These are phyloP conservation scores for Myrmophylax atrothorax DNA, from an alignment of 2,113 vertebrate genomes.

Conservation along the genomic window DNA sequence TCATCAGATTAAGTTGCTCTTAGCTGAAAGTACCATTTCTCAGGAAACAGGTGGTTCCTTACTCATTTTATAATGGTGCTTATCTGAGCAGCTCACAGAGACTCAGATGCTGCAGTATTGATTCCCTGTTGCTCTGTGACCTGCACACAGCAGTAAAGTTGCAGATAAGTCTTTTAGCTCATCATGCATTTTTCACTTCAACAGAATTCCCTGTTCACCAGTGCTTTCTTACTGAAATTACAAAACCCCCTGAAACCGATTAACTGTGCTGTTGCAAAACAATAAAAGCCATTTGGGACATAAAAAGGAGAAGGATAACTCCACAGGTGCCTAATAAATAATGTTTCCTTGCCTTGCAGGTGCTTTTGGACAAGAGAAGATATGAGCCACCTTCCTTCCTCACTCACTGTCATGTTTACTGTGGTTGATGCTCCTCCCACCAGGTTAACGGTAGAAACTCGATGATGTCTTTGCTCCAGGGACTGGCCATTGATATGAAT, in stretches of 20 bases:
- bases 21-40: not conserved
- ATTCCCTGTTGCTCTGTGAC: not conserved
- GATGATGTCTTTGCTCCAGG: constrained; percentile 79
- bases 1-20: not conserved
- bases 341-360: constrained; percentile 80
- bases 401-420: constrained; percentile 80
- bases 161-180: not conserved
- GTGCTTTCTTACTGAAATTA: not conserved
- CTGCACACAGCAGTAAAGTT: not conserved
- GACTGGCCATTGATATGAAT: constrained; percentile 93
- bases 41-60: not conserved
- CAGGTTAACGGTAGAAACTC: constrained; percentile 85
- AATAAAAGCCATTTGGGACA: not conserved
- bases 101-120: not conserved
- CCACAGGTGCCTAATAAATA: not conserved
- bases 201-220: not conserved
- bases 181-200: not conserved
- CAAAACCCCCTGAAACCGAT: not conserved
- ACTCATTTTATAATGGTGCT: not conserved
- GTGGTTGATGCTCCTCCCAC: constrained; percentile 84
- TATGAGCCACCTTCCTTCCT: constrained; percentile 86
- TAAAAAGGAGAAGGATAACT: not conserved
- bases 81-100: not conserved
- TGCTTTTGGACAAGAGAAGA: constrained; percentile 87
- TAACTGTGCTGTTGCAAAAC: not conserved